Conservation (phyloP, 2,797 vertebrate genomes). For the Alcedo atthis region DNA sequence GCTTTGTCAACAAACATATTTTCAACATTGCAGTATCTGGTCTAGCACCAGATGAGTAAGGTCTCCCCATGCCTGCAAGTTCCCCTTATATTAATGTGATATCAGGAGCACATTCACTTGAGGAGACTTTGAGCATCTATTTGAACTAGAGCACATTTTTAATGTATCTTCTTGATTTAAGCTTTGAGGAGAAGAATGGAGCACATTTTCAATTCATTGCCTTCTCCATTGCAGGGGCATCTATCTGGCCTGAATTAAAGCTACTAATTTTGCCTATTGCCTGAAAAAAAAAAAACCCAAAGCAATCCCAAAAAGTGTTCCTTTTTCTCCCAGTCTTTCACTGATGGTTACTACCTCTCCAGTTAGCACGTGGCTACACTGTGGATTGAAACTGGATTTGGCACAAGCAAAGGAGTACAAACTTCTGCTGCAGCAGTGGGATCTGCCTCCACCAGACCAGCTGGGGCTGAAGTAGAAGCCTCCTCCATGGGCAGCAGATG, state of each 20-base stretch:
- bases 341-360: neutral
- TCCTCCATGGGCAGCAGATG: neutral
- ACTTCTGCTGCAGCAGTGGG: neutral
- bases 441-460: neutral
- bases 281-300: neutral
- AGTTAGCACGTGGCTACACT: fast-evolving
- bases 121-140: neutral
- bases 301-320: neutral
- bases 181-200: neutral
- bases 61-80: neutral
- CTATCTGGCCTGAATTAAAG: neutral
- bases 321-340: neutral
- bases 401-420: neutral
- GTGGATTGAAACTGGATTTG: neutral
- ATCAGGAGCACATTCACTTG: neutral
- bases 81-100: neutral
- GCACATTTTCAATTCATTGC: neutral
- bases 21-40: neutral
- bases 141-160: neutral
- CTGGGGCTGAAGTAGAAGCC: neutral
- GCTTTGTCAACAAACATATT: neutral
- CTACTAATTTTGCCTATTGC: neutral
- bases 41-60: neutral
- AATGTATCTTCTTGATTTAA: neutral
- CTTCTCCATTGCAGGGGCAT: neutral